These are phyloP conservation scores for Gymnocypris eckloni DNA, from an alignment of 2,797 vertebrate genomes.

Conservation along the genomic window DNA sequence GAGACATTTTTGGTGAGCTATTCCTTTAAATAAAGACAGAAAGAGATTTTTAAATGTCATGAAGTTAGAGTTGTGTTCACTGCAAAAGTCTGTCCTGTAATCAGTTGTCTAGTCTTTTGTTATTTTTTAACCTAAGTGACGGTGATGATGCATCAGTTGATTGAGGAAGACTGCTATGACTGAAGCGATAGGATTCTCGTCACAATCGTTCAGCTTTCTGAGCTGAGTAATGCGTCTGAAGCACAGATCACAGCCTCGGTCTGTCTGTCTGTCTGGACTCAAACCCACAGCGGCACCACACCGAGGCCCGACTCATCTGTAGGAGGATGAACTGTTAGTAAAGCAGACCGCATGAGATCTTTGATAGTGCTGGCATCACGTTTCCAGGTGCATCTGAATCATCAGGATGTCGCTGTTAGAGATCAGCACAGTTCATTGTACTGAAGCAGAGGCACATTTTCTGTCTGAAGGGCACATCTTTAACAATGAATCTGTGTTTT, in stretches of 20 bases:
- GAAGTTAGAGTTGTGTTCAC: neutral
- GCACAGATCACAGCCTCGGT: constrained; percentile 25
- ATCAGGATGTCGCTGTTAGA: neutral
- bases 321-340: neutral
- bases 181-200: constrained; percentile 29
- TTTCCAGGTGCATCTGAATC: constrained; percentile 13
- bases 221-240: constrained; percentile 17
- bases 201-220: constrained; percentile 36
- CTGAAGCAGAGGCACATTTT: neutral
- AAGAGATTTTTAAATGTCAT: neutral
- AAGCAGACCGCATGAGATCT: neutral
- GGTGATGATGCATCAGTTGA: constrained; percentile 29
- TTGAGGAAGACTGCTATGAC: neutral
- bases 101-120: neutral
- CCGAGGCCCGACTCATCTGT: neutral
- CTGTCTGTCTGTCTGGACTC: constrained; percentile 28
- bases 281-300: constrained; percentile 32
- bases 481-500: neutral
- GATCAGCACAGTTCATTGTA: neutral
- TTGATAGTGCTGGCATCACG: neutral
- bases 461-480: neutral
- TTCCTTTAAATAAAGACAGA: neutral
- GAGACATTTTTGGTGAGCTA: neutral
- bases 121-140: neutral
- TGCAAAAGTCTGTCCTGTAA: neutral